Evolutionary conservation across 2,888 invertebrate genomes (phyloP).

Genomic region (Acleris laterana): DNA sequence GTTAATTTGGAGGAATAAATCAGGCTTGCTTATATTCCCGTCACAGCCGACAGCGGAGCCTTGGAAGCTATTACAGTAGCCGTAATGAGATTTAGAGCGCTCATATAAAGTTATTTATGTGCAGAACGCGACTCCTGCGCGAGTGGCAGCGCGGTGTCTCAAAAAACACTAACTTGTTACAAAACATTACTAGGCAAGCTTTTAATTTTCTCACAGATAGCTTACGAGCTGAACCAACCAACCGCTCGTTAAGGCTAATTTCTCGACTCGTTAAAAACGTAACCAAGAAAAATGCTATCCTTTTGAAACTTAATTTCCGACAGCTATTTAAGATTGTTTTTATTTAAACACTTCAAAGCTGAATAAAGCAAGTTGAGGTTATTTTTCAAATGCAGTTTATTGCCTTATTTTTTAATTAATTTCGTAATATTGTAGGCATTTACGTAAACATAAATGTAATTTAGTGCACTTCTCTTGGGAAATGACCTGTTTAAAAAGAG

Average conservation of each 20-base stretch:
- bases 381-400: background rate
- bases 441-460: conserved; percentile 31
- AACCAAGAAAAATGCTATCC: conserved; percentile 3
- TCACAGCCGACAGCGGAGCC: conserved; percentile 75
- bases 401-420: conserved; percentile 23
- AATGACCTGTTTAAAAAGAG: conserved; percentile 32
- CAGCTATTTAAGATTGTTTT: background rate
- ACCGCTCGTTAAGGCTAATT: conserved; percentile 36
- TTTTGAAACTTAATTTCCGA: conserved; percentile 12
- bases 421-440: conserved; percentile 21
- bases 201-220: conserved; percentile 23
- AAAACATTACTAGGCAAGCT: conserved; percentile 29
- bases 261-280: conserved; percentile 30
- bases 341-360: background rate
- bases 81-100: conserved; percentile 81
- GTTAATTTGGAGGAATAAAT: conserved; percentile 75
- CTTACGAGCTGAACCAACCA: conserved; percentile 28
- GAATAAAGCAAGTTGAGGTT: background rate
- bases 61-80: conserved; percentile 77
- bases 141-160: conserved; percentile 45
- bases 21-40: conserved; percentile 77
- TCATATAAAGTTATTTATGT: conserved; percentile 82
- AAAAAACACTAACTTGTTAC: conserved; percentile 41
- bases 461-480: conserved; percentile 35
- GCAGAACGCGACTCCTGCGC: conserved; percentile 61